phyloP scores from a whole-genome alignment of 2,113 vertebrate species.

The Centrocercus urophasianus region DNA sequence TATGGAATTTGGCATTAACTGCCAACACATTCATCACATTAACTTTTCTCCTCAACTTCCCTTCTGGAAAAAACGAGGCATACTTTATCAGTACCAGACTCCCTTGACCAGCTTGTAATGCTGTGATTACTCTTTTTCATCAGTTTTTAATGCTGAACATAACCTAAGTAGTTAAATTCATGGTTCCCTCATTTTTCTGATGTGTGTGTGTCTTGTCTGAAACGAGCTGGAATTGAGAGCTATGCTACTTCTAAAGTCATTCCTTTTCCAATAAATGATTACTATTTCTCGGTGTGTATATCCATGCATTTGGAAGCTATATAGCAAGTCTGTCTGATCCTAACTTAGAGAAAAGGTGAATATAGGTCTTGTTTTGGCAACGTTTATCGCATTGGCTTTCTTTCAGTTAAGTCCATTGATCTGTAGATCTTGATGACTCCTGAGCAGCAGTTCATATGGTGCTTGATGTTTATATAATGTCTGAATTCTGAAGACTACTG shows the following conservation, averaged over 20 bases:
- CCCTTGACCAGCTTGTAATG: neutral
- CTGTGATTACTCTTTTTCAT: neutral
- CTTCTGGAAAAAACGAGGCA: neutral
- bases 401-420: neutral
- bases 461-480: neutral
- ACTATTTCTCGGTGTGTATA: neutral
- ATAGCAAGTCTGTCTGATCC: neutral
- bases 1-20: constrained; percentile 15
- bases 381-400: neutral
- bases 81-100: neutral
- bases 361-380: neutral
- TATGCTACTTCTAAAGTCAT: neutral
- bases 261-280: neutral
- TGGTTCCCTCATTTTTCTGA: neutral
- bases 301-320: neutral
- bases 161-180: neutral
- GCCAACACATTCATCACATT: neutral
- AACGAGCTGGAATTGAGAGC: neutral
- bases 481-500: neutral
- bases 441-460: neutral
- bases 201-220: neutral
- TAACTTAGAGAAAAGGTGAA: neutral
- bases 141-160: neutral
- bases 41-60: neutral
- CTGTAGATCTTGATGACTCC: neutral